phyloP scores from a whole-genome alignment of 2,113 vertebrate species.

The Ophiodon elongatus region DNA sequence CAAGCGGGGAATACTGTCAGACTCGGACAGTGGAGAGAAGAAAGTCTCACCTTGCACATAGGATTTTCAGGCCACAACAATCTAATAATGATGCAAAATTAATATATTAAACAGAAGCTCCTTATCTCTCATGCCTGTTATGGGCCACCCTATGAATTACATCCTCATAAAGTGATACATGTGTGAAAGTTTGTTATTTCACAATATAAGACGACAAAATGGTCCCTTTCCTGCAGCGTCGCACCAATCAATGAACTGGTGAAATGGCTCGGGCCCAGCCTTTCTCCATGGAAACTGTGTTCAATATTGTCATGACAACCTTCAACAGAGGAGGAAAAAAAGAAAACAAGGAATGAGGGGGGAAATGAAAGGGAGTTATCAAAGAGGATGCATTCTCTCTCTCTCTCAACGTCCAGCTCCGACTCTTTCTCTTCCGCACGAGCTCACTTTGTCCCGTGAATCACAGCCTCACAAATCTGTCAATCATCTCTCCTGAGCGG shows the following conservation, averaged over 20 bases:
- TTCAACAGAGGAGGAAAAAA: constrained; percentile 68
- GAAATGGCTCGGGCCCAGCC: constrained; percentile 66
- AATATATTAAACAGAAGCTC: neutral
- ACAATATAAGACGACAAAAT: constrained; percentile 49
- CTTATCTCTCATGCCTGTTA: neutral
- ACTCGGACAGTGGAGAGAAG: constrained; percentile 2
- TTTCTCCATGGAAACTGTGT: constrained; percentile 86
- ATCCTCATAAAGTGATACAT: constrained; percentile 8
- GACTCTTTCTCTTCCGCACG: constrained; percentile 8
- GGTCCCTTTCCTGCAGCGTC: constrained; percentile 29
- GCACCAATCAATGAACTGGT: constrained; percentile 57
- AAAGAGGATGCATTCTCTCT: constrained; percentile 48
- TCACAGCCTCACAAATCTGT: constrained; percentile 33
- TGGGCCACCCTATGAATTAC: neutral
- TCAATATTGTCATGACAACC: constrained; percentile 86
- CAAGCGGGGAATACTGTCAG: constrained; percentile 38
- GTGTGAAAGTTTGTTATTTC: constrained; percentile 18
- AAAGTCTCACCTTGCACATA: neutral
- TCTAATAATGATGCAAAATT: constrained; percentile 9
- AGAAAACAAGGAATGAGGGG: constrained; percentile 57
- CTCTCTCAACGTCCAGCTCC: constrained; percentile 26
- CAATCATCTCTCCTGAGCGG: constrained; percentile 29
- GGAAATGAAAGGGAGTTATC: constrained; percentile 66
- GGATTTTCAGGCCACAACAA: neutral
- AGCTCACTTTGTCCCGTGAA: constrained; percentile 53